These are phyloP conservation scores for Ophion ellenae DNA, from an alignment of 2,888 invertebrate species.

Conservation along the genomic window DNA sequence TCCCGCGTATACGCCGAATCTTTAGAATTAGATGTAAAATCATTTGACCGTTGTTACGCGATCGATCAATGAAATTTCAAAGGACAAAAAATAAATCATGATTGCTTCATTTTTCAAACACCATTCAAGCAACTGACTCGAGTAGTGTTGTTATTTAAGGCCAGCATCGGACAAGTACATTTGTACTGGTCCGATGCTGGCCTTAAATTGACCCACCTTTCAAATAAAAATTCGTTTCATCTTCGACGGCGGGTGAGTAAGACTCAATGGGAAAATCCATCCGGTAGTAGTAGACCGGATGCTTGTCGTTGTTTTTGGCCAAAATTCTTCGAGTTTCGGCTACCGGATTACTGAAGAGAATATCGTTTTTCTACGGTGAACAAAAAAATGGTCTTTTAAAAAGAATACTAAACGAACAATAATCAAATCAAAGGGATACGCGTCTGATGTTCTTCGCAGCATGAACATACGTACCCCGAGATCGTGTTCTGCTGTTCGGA, in stretches of 20 bases:
- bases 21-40: conserved; percentile 7
- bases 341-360: conserved; percentile 22
- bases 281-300: conserved; percentile 67
- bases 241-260: no score
- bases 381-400: conserved; percentile 41
- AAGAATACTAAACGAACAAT: neutral
- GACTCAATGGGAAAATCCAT: conserved; percentile 59
- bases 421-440: neutral
- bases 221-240: no score
- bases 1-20: conserved; percentile 55
- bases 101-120: no score
- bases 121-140: no score
- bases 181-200: no score
- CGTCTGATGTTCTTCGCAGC: neutral
- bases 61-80: no score
- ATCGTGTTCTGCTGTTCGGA: no score
- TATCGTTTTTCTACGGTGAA: conserved; percentile 53
- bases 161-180: no score
- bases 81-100: no score
- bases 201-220: no score
- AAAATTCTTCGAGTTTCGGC: conserved; percentile 36
- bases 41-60: neutral
- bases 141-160: no score
- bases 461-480: no score
- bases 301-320: neutral